Base-by-base conservation (phyloP, 1,140 invertebrate species). In the Alviniconcha marisindica region DNA sequence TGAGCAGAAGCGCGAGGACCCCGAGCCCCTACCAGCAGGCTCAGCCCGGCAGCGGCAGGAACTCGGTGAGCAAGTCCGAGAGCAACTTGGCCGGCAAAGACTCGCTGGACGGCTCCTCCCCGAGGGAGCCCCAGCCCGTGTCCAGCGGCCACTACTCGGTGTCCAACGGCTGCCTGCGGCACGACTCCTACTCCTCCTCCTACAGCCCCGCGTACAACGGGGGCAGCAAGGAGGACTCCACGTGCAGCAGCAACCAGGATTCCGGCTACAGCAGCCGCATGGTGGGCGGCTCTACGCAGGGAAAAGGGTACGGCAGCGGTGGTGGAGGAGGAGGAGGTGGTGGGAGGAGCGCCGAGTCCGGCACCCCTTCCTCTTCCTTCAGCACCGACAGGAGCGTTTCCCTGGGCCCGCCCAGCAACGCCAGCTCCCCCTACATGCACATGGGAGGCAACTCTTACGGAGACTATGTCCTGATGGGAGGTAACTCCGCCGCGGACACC, bases 201-300 rank as follows among this genome's bases (percentile, higher is more conserved):
- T 77, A 81, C 63, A 84, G 76, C 36, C 74, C 73, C 0, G 44
- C 42, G 14, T 84, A 81, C 60, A 42, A n/a, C 18, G 33, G 56
- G 12, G 77, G 44, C 48, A 84, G 83, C 66, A 89, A 89, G 80
- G 86, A 91, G 76, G 90, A 91, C 77, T 90, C 89, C n/a, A 87
- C 86, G 0, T 87, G 86, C 48, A 90, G 91, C 83, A 92, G 91
- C 82, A 92, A 92, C 80, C 91, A 90, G 21, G 91, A 92, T 69
- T 91, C 90, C 28, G 91, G 91, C 3, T 92, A 92, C 81, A 91
- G 90, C 79, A 90, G 91, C 84, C 79, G 83, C 18, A 48, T 48
- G 44, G 44, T 48, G 44, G 44, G 18, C 44, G 44, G 44, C 5
- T n/a, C n/a, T n/a, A n/a, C n/a, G n/a, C n/a, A n/a, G n/a, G n/a